These are phyloP conservation scores for Siderastrea siderea DNA, from an alignment of 92 coral and sea anemone genomes.

Conservation along the genomic window DNA sequence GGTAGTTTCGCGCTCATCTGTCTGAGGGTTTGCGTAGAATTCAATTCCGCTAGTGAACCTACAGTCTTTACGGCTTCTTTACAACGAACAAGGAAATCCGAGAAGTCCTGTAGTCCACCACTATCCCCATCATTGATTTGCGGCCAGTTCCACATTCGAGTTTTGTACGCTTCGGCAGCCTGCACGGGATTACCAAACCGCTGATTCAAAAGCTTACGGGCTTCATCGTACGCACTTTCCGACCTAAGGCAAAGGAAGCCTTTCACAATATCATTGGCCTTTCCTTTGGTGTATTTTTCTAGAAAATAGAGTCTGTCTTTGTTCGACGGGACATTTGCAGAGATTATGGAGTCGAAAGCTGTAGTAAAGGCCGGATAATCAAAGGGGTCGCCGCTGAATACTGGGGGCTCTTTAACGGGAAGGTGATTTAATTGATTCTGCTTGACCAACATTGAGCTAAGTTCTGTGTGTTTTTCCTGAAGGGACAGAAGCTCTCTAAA, in stretches of 20 bases:
- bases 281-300: not conserved
- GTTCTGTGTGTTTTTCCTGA: conserved; percentile 17
- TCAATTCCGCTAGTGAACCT: conserved; percentile 53
- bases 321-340: not conserved
- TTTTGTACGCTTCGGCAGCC: conserved; percentile 71
- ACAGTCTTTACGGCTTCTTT: conserved; percentile 52
- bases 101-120: conserved; percentile 56
- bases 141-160: conserved; percentile 68
- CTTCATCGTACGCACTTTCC: too few relatives aligned
- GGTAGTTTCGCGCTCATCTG: conserved; percentile 36
- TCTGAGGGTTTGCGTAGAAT: conserved; percentile 50
- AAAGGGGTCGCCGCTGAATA: too few relatives aligned
- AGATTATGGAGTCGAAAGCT: not conserved
- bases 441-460: conserved; percentile 27
- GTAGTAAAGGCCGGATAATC: too few relatives aligned
- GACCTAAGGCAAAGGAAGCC: too few relatives aligned
- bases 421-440: conserved; percentile 18
- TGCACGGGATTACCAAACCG: conserved; percentile 70
- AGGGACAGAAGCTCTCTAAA: not conserved
- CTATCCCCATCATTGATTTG: conserved; percentile 67
- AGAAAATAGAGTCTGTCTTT: not conserved
- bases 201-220: not conserved
- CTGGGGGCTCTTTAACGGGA: conserved; percentile 25
- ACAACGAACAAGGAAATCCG: conserved; percentile 68
- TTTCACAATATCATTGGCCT: too few relatives aligned